Conservation (phyloP, 2,797 vertebrate genomes). For the Syndactyla subalaris region DNA sequence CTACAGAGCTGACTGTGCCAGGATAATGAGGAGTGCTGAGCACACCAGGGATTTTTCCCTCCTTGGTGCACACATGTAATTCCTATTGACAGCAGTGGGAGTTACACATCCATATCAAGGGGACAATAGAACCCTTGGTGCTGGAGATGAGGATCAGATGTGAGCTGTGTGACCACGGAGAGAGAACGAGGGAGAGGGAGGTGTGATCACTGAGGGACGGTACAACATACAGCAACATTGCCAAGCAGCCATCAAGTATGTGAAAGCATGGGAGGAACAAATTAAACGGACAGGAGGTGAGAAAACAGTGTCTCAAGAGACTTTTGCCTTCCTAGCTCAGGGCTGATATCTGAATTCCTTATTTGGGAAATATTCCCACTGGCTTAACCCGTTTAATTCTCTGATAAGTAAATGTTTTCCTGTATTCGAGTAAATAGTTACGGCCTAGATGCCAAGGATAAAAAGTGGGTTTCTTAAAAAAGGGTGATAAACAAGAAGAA, state of each 20-base stretch:
- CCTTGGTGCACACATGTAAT: conserved; percentile 36
- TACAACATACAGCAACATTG: conserved; percentile 46
- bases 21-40: conserved; percentile 33
- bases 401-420: background rate
- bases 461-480: background rate
- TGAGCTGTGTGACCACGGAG: background rate
- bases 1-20: conserved; percentile 26
- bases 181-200: conserved; percentile 4
- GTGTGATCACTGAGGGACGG: conserved; percentile 45
- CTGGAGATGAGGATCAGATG: conserved; percentile 48
- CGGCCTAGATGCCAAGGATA: background rate
- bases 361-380: background rate
- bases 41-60: conserved; percentile 28
- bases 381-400: conserved; percentile 4
- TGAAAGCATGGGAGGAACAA: conserved; percentile 53
- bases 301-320: conserved; percentile 41
- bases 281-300: conserved; percentile 53
- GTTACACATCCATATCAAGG: conserved; percentile 23
- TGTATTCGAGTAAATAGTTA: background rate
- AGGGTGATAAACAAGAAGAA: background rate
- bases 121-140: conserved; percentile 33
- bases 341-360: background rate
- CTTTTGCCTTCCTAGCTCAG: conserved; percentile 19
- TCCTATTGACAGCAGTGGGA: conserved; percentile 62
- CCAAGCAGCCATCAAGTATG: conserved; percentile 49